These are phyloP conservation scores for Thelaira solivaga DNA, from an alignment of 2,888 invertebrate species.

Conservation along the genomic window DNA sequence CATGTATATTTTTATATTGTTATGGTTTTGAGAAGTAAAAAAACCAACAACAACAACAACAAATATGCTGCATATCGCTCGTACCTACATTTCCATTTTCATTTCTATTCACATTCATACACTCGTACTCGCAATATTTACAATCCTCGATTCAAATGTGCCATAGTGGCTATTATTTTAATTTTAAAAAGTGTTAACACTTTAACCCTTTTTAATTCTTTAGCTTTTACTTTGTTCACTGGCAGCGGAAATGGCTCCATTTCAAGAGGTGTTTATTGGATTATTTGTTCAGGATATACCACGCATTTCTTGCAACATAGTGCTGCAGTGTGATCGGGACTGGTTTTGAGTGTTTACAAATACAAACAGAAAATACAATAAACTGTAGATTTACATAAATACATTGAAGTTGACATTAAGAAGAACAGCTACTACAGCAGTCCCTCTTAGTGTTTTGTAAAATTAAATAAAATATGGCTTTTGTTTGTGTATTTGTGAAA, in stretches of 20 bases:
- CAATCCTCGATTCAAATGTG: neutral
- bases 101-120: neutral
- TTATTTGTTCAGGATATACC: conserved; percentile 5
- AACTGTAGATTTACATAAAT: too few species aligned
- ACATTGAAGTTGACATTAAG: too few species aligned
- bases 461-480: too few species aligned
- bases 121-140: neutral
- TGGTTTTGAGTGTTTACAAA: neutral
- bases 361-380: neutral
- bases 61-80: neutral
- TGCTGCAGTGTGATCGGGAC: neutral
- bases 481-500: neutral
- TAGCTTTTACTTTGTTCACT: neutral
- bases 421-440: too few species aligned
- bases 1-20: too few species aligned
- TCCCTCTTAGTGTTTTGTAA: too few species aligned
- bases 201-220: conserved; percentile 53
- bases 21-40: too few species aligned
- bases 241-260: conserved; percentile 46
- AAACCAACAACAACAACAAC: too few species aligned
- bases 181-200: conserved; percentile 59
- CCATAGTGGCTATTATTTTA: conserved; percentile 51
- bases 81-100: neutral
- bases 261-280: conserved; percentile 34
- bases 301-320: conserved; percentile 26